Evolutionary conservation across 2,113 vertebrate species (phyloP).

Genomic region (Peromyscus californicus): DNA sequence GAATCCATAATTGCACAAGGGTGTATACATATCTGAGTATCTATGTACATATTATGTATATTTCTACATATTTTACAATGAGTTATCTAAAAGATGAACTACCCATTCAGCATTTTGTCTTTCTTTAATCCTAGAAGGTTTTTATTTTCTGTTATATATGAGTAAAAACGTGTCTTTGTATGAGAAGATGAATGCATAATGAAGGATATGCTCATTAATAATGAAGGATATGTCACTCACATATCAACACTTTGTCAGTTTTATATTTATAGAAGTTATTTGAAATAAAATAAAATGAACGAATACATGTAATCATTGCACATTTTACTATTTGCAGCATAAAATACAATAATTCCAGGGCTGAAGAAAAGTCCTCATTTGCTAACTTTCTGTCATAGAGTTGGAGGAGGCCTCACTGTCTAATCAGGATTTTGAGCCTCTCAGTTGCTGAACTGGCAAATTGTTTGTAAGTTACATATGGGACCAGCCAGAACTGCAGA

Average conservation of each 20-base stretch:
- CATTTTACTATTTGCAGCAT: constrained; percentile 17
- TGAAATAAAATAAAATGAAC: neutral
- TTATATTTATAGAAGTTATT: constrained; percentile 13
- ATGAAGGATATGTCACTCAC: neutral
- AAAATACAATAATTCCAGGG: constrained; percentile 6
- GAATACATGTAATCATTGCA: neutral
- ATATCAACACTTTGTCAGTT: neutral
- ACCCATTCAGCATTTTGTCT: neutral
- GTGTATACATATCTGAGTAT: neutral
- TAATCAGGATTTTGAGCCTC: constrained; percentile 77
- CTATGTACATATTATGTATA: neutral
- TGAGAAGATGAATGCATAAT: neutral
- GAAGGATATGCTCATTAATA: constrained; percentile 11
- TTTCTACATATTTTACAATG: neutral
- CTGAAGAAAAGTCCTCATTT: constrained; percentile 27
- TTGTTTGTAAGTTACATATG: constrained; percentile 76
- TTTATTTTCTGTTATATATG: neutral
- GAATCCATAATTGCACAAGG: neutral
- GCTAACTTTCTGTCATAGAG: constrained; percentile 28
- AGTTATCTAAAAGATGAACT: neutral
- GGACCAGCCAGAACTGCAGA: constrained; percentile 76
- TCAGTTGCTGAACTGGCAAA: constrained; percentile 81
- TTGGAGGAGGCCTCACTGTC: constrained; percentile 12
- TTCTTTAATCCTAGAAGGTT: neutral
- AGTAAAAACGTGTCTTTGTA: neutral